Percentiles rank a stretch among this genome's conserved stretches.
These are phyloP conservation scores for Dysmachus trigonus DNA, from an alignment of 2,888 invertebrate genomes.

Conservation along the genomic window DNA sequence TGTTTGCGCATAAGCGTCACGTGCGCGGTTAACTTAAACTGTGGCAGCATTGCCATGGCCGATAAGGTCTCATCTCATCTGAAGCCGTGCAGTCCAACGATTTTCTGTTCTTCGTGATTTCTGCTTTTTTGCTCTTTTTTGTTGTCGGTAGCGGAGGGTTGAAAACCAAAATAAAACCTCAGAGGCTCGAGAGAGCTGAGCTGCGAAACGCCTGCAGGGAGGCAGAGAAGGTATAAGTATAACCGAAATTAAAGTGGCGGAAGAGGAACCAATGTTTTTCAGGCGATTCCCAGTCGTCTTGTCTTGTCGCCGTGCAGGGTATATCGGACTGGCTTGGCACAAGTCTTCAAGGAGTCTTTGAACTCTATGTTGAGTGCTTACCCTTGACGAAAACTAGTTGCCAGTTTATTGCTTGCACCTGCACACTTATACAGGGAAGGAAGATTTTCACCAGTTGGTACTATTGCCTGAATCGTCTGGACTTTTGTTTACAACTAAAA, in stretches of 20 bases:
- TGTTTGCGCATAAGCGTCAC: background rate
- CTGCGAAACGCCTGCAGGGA: background rate
- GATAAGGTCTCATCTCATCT: background rate
- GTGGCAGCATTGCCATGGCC: background rate
- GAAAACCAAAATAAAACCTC: constrained; percentile 6
- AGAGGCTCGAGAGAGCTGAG: background rate
- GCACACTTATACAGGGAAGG: constrained; percentile 16
- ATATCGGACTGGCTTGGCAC: background rate
- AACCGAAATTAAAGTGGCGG: background rate
- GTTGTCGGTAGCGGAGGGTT: background rate
- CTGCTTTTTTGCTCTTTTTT: background rate
- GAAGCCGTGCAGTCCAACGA: background rate
- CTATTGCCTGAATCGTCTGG: background rate
- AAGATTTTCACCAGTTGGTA: background rate
- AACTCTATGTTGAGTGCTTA: background rate
- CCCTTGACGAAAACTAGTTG: constrained; percentile 9
- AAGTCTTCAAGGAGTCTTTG: constrained; percentile 27
- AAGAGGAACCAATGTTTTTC: background rate
- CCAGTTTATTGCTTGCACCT: background rate
- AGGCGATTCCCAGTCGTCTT: background rate
- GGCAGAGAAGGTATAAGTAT: background rate
- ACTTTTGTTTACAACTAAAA: background rate
- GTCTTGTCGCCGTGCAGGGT: background rate
- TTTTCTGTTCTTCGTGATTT: background rate
- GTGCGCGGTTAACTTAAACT: constrained; percentile 3